A percentile compares a stretch with the other conserved stretches of the same genome.
Conservation (phyloP, 2,113 vertebrate species). For the Megaceryle torquata region DNA sequence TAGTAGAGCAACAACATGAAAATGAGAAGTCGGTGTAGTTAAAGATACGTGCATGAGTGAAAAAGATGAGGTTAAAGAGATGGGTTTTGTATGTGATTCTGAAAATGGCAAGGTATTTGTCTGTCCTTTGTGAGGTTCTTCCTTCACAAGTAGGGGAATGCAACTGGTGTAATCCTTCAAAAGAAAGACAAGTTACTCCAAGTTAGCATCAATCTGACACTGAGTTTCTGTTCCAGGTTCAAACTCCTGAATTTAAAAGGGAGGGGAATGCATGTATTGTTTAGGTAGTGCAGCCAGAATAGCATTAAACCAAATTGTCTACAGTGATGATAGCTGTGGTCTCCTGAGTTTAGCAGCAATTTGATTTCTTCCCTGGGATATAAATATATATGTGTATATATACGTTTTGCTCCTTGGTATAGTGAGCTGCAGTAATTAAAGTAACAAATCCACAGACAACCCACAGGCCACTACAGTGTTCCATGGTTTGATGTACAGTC, state of each 20-base stretch:
- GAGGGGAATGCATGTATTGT: not conserved
- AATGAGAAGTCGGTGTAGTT: not conserved
- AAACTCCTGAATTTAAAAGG: not conserved
- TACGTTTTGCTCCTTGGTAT: not conserved
- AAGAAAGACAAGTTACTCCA: not conserved
- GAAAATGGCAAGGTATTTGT: not conserved
- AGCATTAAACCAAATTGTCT: not conserved
- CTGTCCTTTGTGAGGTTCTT: not conserved
- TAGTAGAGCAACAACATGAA: not conserved
- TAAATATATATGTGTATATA: not conserved
- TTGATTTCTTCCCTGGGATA: not conserved
- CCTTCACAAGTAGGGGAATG: not conserved
- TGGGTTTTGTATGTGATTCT: not conserved
- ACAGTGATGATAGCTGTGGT: not conserved
- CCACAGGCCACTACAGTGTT: not conserved
- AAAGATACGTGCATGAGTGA: not conserved
- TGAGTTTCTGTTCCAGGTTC: not conserved
- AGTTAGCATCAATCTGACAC: not conserved
- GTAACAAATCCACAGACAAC: not conserved
- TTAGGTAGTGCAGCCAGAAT: not conserved
- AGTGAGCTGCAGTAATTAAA: constrained; percentile 11
- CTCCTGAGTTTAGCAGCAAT: not conserved
- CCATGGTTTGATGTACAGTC: not conserved
- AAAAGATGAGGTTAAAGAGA: not conserved
- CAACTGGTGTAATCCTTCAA: not conserved